Percentiles rank a stretch among this genome's conserved stretches.
These are phyloP conservation scores for Spodoptera littoralis DNA, from an alignment of 2,888 invertebrate species.

Conservation along the genomic window DNA sequence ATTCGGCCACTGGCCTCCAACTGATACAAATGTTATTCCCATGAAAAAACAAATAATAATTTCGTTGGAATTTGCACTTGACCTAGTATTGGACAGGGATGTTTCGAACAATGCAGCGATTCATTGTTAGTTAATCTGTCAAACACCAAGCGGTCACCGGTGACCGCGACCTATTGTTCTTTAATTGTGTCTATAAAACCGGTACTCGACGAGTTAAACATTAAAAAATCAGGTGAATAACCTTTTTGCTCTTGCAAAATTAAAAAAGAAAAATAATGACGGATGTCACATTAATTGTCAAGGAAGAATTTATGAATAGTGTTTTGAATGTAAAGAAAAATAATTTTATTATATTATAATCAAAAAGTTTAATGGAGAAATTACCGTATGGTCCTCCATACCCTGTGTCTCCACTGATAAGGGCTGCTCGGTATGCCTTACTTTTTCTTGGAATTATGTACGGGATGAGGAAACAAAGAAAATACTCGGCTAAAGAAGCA, in stretches of 20 bases:
- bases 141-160: too few relatives aligned
- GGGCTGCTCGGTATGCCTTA: slow-evolving; percentile 74
- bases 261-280: slow-evolving; percentile 4
- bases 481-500: slow-evolving; percentile 71
- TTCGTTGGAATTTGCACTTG: slow-evolving; percentile 80
- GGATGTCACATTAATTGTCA: too few relatives aligned
- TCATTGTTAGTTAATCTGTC: not conserved
- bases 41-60: slow-evolving; percentile 73
- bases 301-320: too few relatives aligned
- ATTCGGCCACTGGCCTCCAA: slow-evolving; percentile 86
- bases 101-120: slow-evolving; percentile 44
- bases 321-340: too few relatives aligned
- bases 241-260: slow-evolving; percentile 59
- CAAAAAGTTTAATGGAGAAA: slow-evolving; percentile 25
- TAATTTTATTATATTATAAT: not conserved
- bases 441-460: slow-evolving; percentile 79
- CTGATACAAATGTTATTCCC: slow-evolving; percentile 69
- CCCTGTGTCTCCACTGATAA: slow-evolving; percentile 80
- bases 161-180: too few relatives aligned
- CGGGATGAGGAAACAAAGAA: slow-evolving; percentile 70
- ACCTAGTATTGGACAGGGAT: slow-evolving; percentile 78
- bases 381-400: slow-evolving; percentile 76
- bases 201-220: too few relatives aligned
- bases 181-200: too few relatives aligned
- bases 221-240: slow-evolving; percentile 63